phyloP scores from a whole-genome alignment of 1,140 invertebrate genomes.

The Whitmania pigra region DNA sequence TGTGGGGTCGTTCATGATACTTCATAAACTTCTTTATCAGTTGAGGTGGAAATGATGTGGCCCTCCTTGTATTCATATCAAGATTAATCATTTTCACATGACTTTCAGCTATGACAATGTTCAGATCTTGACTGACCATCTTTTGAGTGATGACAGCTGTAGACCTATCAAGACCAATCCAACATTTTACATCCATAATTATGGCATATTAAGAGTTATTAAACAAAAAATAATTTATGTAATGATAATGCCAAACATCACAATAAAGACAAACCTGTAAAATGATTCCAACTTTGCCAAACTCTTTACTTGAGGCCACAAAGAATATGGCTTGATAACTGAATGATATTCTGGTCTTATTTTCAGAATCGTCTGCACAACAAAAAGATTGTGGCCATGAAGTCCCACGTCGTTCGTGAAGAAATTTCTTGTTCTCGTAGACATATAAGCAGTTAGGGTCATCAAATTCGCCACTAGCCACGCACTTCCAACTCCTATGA shows the following conservation, averaged over 20 bases:
- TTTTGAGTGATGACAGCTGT: background rate
- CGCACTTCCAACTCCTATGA: background rate
- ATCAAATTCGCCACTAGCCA: background rate
- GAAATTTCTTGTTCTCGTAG: background rate
- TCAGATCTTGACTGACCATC: background rate
- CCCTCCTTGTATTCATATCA: background rate
- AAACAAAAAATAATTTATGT: too few relatives aligned
- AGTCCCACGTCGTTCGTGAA: background rate
- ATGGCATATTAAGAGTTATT: too few relatives aligned
- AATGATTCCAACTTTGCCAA: background rate
- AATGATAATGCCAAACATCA: background rate
- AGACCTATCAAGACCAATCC: background rate
- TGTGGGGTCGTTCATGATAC: background rate
- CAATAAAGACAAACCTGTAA: conserved; percentile 4
- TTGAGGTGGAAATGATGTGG: background rate
- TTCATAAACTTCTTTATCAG: background rate
- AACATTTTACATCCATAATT: too few relatives aligned
- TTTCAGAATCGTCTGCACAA: conserved; percentile 3
- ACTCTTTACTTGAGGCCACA: background rate
- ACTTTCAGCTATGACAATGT: background rate
- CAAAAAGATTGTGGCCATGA: background rate
- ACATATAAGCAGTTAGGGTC: background rate
- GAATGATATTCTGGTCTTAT: background rate
- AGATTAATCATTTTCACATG: background rate
- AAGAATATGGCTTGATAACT: background rate